A percentile compares a stretch with the other conserved stretches of the same genome.
Conservation (phyloP, 2,888 invertebrate species). For the Adela reaumurella region DNA sequence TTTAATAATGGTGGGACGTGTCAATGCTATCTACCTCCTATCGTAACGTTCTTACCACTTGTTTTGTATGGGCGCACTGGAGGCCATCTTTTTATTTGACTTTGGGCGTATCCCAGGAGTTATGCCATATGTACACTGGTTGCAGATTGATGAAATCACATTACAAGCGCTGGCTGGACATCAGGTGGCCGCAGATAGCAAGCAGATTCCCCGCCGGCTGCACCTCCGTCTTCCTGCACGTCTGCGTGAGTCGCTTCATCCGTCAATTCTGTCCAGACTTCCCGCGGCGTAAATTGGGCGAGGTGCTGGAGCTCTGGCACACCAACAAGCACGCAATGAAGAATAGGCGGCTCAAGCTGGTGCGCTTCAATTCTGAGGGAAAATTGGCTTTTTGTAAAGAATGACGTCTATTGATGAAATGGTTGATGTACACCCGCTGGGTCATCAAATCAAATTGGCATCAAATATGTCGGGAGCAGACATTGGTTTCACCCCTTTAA, state of each 20-base stretch:
- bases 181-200: conserved; percentile 32
- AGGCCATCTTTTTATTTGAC: no score
- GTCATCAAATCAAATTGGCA: no score
- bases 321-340: background rate
- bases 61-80: no score
- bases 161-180: conserved; percentile 35
- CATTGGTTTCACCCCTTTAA: no score
- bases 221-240: conserved; percentile 27
- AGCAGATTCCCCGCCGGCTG: conserved; percentile 30
- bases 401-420: no score
- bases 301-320: background rate
- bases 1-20: no score
- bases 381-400: background rate
- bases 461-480: no score
- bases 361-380: background rate
- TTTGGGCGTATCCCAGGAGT: no score
- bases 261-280: background rate
- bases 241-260: background rate
- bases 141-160: background rate
- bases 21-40: no score
- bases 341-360: background rate
- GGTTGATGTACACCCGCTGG: no score
- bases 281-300: background rate
- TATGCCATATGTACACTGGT: no score
- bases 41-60: no score